These are phyloP conservation scores for Verasper variegatus DNA, from an alignment of 2,113 vertebrate species.

Conservation along the genomic window DNA sequence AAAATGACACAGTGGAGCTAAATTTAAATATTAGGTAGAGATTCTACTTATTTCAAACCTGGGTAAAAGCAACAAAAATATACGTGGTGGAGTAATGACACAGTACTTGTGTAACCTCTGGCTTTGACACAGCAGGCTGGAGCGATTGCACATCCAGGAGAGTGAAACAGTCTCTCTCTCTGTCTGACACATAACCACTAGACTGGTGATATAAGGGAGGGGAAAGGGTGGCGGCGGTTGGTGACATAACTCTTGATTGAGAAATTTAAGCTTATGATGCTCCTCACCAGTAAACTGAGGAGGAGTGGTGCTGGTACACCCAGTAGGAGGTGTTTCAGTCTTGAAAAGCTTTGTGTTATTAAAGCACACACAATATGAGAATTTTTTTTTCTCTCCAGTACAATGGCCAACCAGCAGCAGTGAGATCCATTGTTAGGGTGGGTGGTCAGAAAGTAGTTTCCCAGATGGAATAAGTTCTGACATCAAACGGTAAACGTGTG, in stretches of 20 bases:
- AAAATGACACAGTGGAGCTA: slow-evolving; percentile 36
- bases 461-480: slow-evolving; percentile 1
- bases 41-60: slow-evolving; percentile 48
- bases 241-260: slow-evolving; percentile 27
- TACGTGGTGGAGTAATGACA: slow-evolving; percentile 41
- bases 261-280: slow-evolving; percentile 34
- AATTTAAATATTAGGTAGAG: slow-evolving; percentile 16
- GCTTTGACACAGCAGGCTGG: slow-evolving; percentile 30
- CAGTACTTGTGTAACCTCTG: slow-evolving; percentile 51
- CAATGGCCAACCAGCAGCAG: background rate
- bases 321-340: background rate
- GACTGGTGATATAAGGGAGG: slow-evolving; percentile 28
- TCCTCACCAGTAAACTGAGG: slow-evolving; percentile 24
- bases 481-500: background rate
- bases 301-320: background rate
- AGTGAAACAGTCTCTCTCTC: slow-evolving; percentile 26
- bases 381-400: slow-evolving; percentile 7
- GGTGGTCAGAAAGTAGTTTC: slow-evolving; percentile 3
- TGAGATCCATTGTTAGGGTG: background rate
- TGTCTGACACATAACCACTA: slow-evolving; percentile 18
- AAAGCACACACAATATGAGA: slow-evolving; percentile 20
- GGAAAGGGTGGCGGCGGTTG: slow-evolving; percentile 18
- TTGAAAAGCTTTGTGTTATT: slow-evolving; percentile 20
- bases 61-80: slow-evolving; percentile 45
- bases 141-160: slow-evolving; percentile 36